These are phyloP conservation scores for Seladonia tumulorum DNA, from an alignment of 2,888 invertebrate genomes.

Conservation along the genomic window DNA sequence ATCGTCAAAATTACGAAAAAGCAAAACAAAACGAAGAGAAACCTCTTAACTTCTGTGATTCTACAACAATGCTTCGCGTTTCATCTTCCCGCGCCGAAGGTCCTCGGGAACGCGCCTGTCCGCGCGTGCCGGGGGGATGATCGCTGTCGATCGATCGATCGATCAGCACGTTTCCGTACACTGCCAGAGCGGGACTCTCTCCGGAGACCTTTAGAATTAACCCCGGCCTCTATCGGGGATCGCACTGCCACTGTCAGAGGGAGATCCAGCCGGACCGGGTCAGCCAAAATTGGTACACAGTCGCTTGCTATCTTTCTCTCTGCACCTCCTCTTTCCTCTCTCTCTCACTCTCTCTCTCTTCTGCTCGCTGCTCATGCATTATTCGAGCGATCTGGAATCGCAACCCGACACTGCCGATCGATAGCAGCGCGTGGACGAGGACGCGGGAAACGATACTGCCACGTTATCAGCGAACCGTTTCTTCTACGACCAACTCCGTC, in stretches of 20 bases:
- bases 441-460: conserved; percentile 12
- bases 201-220: conserved; percentile 33
- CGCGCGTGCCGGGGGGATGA: background rate
- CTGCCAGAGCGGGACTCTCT: conserved; percentile 58
- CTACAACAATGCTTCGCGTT: conserved; percentile 19
- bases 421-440: conserved; percentile 12
- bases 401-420: conserved; percentile 44
- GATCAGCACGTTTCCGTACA: conserved; percentile 41
- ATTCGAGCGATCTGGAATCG: conserved; percentile 32
- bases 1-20: conserved; percentile 14
- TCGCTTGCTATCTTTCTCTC: background rate
- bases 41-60: conserved; percentile 46
- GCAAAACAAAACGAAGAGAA: no score
- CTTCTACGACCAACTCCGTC: background rate
- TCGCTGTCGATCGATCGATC: conserved; percentile 17
- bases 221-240: conserved; percentile 25
- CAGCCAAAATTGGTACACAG: conserved; percentile 28
- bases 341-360: background rate
- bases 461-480: background rate
- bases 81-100: conserved; percentile 64
- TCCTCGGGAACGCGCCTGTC: conserved; percentile 21
- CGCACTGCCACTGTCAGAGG: conserved; percentile 43
- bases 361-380: conserved; percentile 11
- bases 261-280: conserved; percentile 14
- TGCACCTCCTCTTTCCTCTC: background rate